Base-by-base conservation (phyloP, 1,140 invertebrate species). In the Cecropterus lyciades region DNA sequence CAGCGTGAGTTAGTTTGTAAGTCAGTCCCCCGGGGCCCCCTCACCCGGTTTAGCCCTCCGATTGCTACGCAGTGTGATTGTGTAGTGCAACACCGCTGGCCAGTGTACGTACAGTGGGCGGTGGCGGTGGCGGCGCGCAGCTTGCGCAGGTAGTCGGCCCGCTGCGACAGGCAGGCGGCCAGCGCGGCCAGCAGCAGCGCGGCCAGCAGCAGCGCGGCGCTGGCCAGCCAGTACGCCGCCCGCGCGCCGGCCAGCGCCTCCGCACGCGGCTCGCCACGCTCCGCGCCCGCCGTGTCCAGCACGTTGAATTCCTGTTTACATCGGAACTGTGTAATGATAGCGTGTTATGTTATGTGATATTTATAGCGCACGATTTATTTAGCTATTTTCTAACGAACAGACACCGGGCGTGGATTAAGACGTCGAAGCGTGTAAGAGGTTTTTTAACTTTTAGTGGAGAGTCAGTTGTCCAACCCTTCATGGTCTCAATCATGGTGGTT, bases 61-160 rank as follows among this genome's bases (percentile, higher is more conserved):
- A n/a, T n/a, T n/a, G n/a, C n/a, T n/a, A n/a, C n/a, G n/a, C n/a
- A n/a, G n/a, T n/a, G n/a, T n/a, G n/a, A n/a, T n/a, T n/a, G n/a
- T n/a, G n/a, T n/a, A n/a, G n/a, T n/a, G n/a, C n/a, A n/a, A n/a
- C n/a, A n/a, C n/a, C n/a, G n/a, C n/a, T n/a, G n/a, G n/a, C n/a
- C n/a, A n/a, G n/a, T 33, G 15, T 15, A 73, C 93, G 94, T 93
- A 97, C 98, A 97, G 89, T 98, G 98, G 7, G 98, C 97, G 62
- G 97, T 97, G 0, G 97, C 97, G 62, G 98, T 98, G 3, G 98
- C 98, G 13, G 98, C 98, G 91, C 98, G 98, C n/a, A 99, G 87
- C 89, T 97, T 96, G 53, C 98, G 92, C 56, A 95, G 94, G 84
- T 98, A 99, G 56, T 95, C 95, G 1, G 96, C 95, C 65, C 97